Evolutionary conservation across 2,888 invertebrate genomes (phyloP).

Genomic region (Monochamus alternatus): DNA sequence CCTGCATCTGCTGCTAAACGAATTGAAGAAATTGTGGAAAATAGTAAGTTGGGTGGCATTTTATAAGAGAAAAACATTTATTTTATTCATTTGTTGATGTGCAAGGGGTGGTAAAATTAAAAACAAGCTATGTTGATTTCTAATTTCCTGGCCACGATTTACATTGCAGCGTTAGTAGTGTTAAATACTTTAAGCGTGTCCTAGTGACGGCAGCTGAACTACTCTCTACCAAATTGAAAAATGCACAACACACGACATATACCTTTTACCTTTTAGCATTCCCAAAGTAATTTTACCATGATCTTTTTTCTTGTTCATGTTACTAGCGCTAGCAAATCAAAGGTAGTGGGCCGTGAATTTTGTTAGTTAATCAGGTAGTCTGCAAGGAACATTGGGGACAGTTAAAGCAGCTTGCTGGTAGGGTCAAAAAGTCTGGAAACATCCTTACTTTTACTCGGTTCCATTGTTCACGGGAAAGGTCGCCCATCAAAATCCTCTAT

Average conservation of each 20-base stretch:
- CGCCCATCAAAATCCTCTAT: constrained; percentile 43
- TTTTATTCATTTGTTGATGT: too few species aligned
- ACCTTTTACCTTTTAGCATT: constrained; percentile 70
- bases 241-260: constrained; percentile 57
- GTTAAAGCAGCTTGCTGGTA: constrained; percentile 22
- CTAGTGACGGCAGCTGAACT: constrained; percentile 37
- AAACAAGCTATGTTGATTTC: too few species aligned
- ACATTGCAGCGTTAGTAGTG: too few species aligned
- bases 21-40: too few species aligned
- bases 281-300: constrained; percentile 68
- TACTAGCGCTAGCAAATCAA: constrained; percentile 25
- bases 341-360: constrained; percentile 5
- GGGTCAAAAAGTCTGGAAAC: constrained; percentile 37
- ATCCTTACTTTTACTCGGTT: constrained; percentile 48
- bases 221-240: constrained; percentile 39
- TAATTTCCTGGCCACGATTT: too few species aligned
- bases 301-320: constrained; percentile 64
- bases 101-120: too few species aligned
- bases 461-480: constrained; percentile 43
- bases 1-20: too few species aligned
- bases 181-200: neutral
- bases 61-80: too few species aligned
- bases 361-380: constrained; percentile 30
- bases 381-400: constrained; percentile 40
- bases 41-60: too few species aligned